A percentile compares a stretch with the other conserved stretches of the same genome.
Evolutionary conservation across 1,140 invertebrate species (phyloP).

Genomic region (Drosophila persimilis): DNA sequence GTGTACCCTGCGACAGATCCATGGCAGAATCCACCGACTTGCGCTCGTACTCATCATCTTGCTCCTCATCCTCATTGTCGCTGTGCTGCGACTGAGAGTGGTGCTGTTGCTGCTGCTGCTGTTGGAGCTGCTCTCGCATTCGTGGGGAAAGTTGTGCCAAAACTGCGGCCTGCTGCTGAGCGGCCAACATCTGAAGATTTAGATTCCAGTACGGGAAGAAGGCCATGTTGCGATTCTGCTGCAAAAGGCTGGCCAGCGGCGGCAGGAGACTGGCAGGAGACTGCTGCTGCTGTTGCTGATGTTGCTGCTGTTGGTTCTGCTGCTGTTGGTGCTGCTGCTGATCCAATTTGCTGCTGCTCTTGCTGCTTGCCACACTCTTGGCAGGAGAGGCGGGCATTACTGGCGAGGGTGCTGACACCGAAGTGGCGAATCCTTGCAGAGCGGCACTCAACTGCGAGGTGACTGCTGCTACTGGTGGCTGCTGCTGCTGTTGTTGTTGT

Average conservation of each 20-base stretch:
- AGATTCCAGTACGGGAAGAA: slow-evolving; percentile 83
- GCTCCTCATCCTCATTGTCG: slow-evolving; percentile 68
- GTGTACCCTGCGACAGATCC: slow-evolving; percentile 78
- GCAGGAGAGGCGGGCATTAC: slow-evolving; percentile 56
- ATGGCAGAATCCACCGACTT: slow-evolving; percentile 77
- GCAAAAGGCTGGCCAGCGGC: slow-evolving; percentile 72
- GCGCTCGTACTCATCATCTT: slow-evolving; percentile 75
- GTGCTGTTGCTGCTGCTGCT: slow-evolving; percentile 60
- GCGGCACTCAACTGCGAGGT: slow-evolving; percentile 65
- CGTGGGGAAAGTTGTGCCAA: slow-evolving; percentile 73
- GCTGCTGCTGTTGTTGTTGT: slow-evolving; percentile 28
- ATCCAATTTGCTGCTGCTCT: slow-evolving; percentile 21
- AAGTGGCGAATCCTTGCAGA: slow-evolving; percentile 59
- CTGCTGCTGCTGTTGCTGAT: no score
- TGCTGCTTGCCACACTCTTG: slow-evolving; percentile 54
- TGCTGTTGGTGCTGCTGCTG: slow-evolving; percentile 21
- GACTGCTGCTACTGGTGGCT: slow-evolving; percentile 13
- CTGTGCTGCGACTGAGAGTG: slow-evolving; percentile 27
- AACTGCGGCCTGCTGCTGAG: slow-evolving; percentile 79
- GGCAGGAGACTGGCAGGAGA: slow-evolving; percentile 60
- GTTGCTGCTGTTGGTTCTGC: neutral
- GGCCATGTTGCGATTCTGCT: slow-evolving; percentile 79
- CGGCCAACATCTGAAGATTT: slow-evolving; percentile 82
- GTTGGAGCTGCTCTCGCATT: slow-evolving; percentile 68
- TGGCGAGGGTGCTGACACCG: slow-evolving; percentile 26